These are phyloP conservation scores for Camponotus pennsylvanicus DNA, from an alignment of 1,140 invertebrate species.

Conservation along the genomic window DNA sequence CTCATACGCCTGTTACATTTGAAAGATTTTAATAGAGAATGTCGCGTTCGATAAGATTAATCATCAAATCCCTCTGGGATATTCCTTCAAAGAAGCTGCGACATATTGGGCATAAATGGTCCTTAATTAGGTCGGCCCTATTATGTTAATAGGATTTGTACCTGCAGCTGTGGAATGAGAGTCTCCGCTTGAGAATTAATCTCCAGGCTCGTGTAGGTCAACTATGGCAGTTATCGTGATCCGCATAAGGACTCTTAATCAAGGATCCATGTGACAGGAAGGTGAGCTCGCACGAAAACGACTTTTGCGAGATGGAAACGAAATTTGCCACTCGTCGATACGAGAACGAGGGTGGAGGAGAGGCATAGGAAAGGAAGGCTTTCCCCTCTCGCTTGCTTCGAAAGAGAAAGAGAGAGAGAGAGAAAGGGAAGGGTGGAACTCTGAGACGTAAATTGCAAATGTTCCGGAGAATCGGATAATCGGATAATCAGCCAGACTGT, in stretches of 20 bases:
- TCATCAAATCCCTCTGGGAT: constrained; percentile 23
- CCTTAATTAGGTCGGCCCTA: constrained; percentile 54
- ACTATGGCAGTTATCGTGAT: constrained; percentile 42
- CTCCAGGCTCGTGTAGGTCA: constrained; percentile 34
- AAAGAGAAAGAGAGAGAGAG: too few relatives aligned
- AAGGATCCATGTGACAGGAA: constrained; percentile 23
- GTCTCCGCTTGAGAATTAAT: constrained; percentile 25
- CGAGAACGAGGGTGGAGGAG: not conserved
- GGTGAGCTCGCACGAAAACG: not conserved
- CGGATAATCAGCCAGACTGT: constrained; percentile 85
- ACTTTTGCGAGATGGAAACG: constrained; percentile 59
- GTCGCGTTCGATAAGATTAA: constrained; percentile 33
- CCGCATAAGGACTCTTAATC: constrained; percentile 42
- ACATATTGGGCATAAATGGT: constrained; percentile 46
- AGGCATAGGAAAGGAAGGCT: constrained; percentile 39
- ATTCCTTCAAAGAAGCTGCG: constrained; percentile 39
- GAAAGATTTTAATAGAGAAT: constrained; percentile 48
- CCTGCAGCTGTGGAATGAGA: constrained; percentile 16
- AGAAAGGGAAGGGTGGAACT: constrained; percentile 65
- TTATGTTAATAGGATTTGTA: constrained; percentile 60
- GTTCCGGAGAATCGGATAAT: constrained; percentile 84
- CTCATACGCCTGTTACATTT: constrained; percentile 5
- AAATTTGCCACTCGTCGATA: constrained; percentile 56
- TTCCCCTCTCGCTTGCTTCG: not conserved
- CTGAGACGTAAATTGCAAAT: constrained; percentile 81